Percentiles rank a stretch among this genome's conserved stretches.
These are phyloP conservation scores for Lithophane leautieri DNA, from an alignment of 2,888 invertebrate genomes.

Conservation along the genomic window DNA sequence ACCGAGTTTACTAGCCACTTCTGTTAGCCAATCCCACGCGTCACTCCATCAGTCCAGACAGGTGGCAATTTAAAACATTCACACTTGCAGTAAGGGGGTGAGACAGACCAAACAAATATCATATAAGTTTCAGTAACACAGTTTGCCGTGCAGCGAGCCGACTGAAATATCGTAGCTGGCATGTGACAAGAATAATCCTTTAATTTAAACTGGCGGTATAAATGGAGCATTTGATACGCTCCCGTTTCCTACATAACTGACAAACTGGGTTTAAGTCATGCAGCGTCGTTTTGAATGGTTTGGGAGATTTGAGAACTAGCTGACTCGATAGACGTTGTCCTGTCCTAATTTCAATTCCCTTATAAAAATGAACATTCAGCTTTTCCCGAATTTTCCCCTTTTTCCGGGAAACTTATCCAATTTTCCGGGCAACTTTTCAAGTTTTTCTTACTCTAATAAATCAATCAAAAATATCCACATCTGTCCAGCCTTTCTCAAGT, in stretches of 20 bases:
- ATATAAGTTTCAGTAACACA: slow-evolving; percentile 66
- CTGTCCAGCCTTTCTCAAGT: not conserved
- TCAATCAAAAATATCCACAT: not conserved
- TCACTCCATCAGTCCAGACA: slow-evolving; percentile 34
- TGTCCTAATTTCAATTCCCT: not conserved
- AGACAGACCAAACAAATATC: slow-evolving; percentile 47
- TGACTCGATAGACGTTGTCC: not conserved
- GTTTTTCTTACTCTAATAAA: too few relatives aligned
- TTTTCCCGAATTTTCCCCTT: not conserved
- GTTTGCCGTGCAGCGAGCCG: slow-evolving; percentile 53
- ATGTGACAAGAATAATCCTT: slow-evolving; percentile 69
- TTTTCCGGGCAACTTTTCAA: not conserved
- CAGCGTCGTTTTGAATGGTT: not conserved
- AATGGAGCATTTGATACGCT: slow-evolving; percentile 55
- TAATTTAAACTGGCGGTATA: slow-evolving; percentile 59
- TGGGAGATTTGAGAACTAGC: not conserved
- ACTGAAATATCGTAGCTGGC: slow-evolving; percentile 69
- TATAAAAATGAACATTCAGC: not conserved
- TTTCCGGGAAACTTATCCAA: not conserved
- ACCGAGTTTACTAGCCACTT: slow-evolving; percentile 27
- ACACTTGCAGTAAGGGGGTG: slow-evolving; percentile 48
- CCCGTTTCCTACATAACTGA: slow-evolving; percentile 43
- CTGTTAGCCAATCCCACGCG: slow-evolving; percentile 25
- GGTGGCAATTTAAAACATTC: slow-evolving; percentile 57
- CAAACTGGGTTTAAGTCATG: slow-evolving; percentile 30